A percentile compares a stretch with the other conserved stretches of the same genome.
phyloP scores from a whole-genome alignment of 2,888 invertebrate genomes.

The Cataglyphis altisquamis region DNA sequence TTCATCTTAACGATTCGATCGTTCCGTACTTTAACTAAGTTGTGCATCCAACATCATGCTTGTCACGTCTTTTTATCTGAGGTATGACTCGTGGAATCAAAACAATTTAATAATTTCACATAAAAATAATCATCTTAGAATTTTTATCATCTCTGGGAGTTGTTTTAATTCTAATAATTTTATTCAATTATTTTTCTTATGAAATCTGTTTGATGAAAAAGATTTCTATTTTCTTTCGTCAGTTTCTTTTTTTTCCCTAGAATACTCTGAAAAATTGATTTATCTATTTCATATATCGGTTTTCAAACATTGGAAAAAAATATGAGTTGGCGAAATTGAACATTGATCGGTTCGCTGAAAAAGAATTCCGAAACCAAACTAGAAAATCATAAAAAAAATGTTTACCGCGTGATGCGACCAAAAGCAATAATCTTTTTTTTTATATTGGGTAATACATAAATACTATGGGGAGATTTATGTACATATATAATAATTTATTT shows the following conservation, averaged over 20 bases:
- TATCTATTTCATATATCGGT: not conserved
- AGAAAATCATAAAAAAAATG: constrained; percentile 14
- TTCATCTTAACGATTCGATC: constrained; percentile 69
- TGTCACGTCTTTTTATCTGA: constrained; percentile 27
- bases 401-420: not conserved
- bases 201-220: not conserved
- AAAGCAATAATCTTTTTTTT: constrained; percentile 8
- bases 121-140: not conserved
- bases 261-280: not conserved
- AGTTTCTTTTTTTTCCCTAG: not conserved
- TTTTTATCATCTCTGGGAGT: not conserved
- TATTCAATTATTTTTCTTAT: not conserved
- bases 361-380: not conserved
- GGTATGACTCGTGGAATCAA: not conserved
- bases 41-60: constrained; percentile 1
- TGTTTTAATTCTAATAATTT: not conserved
- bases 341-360: constrained; percentile 6
- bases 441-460: not conserved
- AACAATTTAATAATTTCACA: constrained; percentile 11
- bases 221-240: not conserved
- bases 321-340: not conserved
- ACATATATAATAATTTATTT: not conserved
- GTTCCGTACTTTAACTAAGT: constrained; percentile 42
- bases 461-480: constrained; percentile 32
- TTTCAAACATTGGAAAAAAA: not conserved